Evolutionary conservation across 2,113 vertebrate species (phyloP).

Genomic region (Protobothrops mucrosquamatus): DNA sequence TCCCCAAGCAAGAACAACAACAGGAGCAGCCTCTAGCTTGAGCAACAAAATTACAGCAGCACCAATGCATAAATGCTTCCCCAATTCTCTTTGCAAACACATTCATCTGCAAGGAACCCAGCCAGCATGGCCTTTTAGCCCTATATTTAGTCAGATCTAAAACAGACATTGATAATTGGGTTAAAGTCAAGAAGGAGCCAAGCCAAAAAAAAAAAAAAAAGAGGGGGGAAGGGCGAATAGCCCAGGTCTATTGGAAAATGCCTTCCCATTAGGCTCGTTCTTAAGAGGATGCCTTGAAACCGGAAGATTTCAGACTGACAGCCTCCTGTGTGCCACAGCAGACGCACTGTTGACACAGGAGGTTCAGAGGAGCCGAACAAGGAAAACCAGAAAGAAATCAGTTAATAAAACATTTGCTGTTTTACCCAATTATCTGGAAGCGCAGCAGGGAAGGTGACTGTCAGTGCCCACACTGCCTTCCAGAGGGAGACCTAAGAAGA

Average conservation of each 20-base stretch:
- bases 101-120: conserved; percentile 43
- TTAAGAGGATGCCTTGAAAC: conserved; percentile 38
- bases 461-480: conserved; percentile 26
- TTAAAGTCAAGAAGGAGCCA: conserved; percentile 66
- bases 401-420: conserved; percentile 55
- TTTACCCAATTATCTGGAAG: conserved; percentile 11
- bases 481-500: conserved; percentile 31
- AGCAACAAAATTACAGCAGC: conserved; percentile 24
- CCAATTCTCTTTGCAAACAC: conserved; percentile 31
- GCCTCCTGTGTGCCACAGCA: conserved; percentile 17
- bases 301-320: conserved; percentile 26
- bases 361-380: conserved; percentile 43
- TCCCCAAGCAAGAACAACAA: background rate
- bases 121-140: conserved; percentile 40
- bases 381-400: conserved; percentile 22
- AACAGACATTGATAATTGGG: conserved; percentile 64
- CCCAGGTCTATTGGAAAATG: conserved; percentile 39
- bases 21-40: accelerated
- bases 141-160: conserved; percentile 67
- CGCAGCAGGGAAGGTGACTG: conserved; percentile 5
- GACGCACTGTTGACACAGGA: conserved; percentile 45
- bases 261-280: background rate
- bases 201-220: conserved; percentile 9
- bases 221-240: background rate
- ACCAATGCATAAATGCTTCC: conserved; percentile 30